Conservation (phyloP, 1,140 invertebrate species). For the Apolygus lucorum region DNA sequence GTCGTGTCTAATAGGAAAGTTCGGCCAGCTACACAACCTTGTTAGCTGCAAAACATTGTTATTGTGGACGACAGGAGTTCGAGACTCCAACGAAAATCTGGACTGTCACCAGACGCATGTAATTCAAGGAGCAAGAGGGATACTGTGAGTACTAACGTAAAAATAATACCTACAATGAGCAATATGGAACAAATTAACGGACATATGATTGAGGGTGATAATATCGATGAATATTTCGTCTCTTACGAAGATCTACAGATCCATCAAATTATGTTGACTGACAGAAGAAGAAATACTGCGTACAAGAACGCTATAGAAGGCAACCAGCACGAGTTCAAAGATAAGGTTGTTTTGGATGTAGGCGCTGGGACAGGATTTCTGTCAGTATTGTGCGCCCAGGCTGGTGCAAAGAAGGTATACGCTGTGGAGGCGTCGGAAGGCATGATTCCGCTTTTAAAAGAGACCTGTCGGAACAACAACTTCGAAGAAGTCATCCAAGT, state of each 20-base stretch:
- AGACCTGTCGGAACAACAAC: slow-evolving; percentile 65
- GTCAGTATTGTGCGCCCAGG: slow-evolving; percentile 90
- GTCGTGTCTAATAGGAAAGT: too few relatives aligned
- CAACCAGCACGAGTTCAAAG: slow-evolving; percentile 59
- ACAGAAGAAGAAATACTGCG: slow-evolving; percentile 80
- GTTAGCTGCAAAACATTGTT: too few relatives aligned
- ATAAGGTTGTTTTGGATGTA: slow-evolving; percentile 83
- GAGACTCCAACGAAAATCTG: too few relatives aligned
- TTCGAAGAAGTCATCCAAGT: slow-evolving; percentile 51
- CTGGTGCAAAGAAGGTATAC: slow-evolving; percentile 82
- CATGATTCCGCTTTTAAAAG: slow-evolving; percentile 72
- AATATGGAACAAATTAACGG: background rate
- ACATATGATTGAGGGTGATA: background rate
- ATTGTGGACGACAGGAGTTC: too few relatives aligned
- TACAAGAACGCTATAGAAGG: slow-evolving; percentile 86
- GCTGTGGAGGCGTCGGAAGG: slow-evolving; percentile 76
- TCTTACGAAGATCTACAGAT: slow-evolving; percentile 44
- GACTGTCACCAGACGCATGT: too few relatives aligned
- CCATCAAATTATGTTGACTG: slow-evolving; percentile 68
- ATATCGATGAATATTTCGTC: background rate
- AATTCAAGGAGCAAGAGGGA: too few relatives aligned
- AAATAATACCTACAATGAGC: background rate
- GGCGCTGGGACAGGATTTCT: slow-evolving; percentile 86
- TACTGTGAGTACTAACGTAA: background rate
- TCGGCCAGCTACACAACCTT: too few relatives aligned